Evolutionary conservation across 2,113 vertebrate genomes (phyloP).

Genomic region (Naja naja): DNA sequence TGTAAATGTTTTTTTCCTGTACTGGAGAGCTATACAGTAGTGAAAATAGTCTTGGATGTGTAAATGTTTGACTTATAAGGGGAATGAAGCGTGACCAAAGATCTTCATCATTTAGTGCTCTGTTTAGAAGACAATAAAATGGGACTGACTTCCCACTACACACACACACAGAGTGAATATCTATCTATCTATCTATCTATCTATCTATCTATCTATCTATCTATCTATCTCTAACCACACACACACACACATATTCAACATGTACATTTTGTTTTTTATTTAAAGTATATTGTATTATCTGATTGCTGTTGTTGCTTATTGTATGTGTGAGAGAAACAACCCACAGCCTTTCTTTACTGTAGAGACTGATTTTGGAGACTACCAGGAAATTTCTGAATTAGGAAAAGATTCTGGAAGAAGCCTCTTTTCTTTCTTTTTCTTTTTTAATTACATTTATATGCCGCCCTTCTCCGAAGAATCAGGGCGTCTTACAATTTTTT

Average conservation of each 20-base stretch:
- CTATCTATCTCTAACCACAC: no score
- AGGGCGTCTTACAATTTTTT: no score
- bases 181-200: no score
- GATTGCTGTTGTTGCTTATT: background rate
- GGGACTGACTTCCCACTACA: background rate
- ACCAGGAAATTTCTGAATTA: background rate
- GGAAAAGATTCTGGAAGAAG: background rate
- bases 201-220: no score
- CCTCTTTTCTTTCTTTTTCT: background rate
- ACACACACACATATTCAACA: background rate
- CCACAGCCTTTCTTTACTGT: background rate
- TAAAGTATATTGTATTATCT: background rate
- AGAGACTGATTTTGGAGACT: background rate
- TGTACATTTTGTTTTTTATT: no score
- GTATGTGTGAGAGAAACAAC: background rate
- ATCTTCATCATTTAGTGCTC: background rate
- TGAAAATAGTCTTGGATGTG: constrained; percentile 33
- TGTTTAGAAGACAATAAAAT: background rate
- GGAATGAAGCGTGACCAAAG: constrained; percentile 50
- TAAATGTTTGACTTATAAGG: constrained; percentile 42
- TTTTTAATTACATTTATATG: no score
- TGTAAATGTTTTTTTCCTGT: background rate
- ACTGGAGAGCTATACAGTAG: constrained; percentile 21
- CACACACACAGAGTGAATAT: no score
- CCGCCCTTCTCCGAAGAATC: no score